Base-by-base conservation (phyloP, 2,888 invertebrate genomes). In the Agrypnus murinus region DNA sequence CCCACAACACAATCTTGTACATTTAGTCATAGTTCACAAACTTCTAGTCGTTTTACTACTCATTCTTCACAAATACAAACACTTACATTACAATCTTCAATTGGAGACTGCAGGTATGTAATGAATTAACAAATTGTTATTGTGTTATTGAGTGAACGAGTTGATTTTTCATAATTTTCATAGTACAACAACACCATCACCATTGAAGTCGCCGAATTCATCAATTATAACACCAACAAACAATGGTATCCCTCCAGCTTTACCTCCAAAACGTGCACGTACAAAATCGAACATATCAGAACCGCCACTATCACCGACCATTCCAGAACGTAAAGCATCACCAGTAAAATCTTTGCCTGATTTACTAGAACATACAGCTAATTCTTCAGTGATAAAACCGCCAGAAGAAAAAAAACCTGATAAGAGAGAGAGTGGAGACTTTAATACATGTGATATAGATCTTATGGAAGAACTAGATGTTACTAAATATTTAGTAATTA, bases 381-480 rank as follows among this genome's bases (percentile, higher is more conserved):
- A 48, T 31, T 15, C 57, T n/a, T 15, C 57, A 25, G 17, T 63
- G 32, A 62, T 72, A 69, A 58, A 77, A 71, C 19, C 77, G 71
- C n/a, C 74, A 72, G 65, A 78, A 72, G 69, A 72, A 73, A 9
- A 77, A 77, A 57, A 78, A 74, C 31, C 25, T 3, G 55, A 77
- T 79, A 48, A 83, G 58, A 60, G 69, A 70, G 65, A 79, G 80
- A 65, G 59, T 43, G 25, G 74, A 73, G 78, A 77, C 43, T 65
- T 73, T 7, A 78, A 75, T 71, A 71, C 70, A 31, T 80, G 81
- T 73, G 82, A 84, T 71, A 86, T 88, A 63, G 92, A 92, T 82
- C 87, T 92, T 73, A 87, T 96, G 72, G 93, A 96, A 73, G 93
- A 95, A 81, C 87, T 95, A 25, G 95, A 96, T 81, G 93, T 96